phyloP scores from a whole-genome alignment of 2,888 invertebrate genomes.

The Tetranychus piercei region DNA sequence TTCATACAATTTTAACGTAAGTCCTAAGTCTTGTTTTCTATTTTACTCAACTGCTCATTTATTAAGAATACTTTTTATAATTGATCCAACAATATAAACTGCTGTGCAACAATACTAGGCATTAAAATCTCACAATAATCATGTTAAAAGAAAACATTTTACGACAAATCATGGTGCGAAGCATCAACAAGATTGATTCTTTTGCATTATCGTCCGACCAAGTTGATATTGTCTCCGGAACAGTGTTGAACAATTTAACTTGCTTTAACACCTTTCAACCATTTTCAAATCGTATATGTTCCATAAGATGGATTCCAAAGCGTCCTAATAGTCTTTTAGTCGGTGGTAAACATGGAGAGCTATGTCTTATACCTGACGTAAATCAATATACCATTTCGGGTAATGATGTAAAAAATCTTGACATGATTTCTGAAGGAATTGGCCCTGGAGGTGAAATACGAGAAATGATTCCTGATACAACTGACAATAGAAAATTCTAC shows the following conservation, averaged over 20 bases:
- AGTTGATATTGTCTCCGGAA: background rate
- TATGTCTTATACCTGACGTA: background rate
- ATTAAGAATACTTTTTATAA: too few relatives aligned
- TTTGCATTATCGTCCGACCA: background rate
- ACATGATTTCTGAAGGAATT: background rate
- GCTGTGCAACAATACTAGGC: too few relatives aligned
- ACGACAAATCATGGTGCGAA: background rate
- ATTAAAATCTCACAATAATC: too few relatives aligned
- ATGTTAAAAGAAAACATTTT: background rate
- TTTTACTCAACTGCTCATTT: too few relatives aligned
- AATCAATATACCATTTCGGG: background rate
- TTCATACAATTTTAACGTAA: too few relatives aligned
- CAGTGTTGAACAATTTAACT: background rate
- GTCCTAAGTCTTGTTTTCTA: too few relatives aligned
- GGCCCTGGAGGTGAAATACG: background rate
- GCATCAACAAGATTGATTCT: background rate
- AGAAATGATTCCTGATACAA: background rate
- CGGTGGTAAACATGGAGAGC: conserved; percentile 9
- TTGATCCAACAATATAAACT: too few relatives aligned
- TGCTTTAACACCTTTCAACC: background rate
- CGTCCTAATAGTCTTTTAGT: background rate
- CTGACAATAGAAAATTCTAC: background rate
- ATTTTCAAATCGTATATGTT: background rate
- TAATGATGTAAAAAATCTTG: background rate
- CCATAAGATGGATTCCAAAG: background rate